Evolutionary conservation across 2,888 invertebrate species (phyloP).

Genomic region (Epicampocera succincta): DNA sequence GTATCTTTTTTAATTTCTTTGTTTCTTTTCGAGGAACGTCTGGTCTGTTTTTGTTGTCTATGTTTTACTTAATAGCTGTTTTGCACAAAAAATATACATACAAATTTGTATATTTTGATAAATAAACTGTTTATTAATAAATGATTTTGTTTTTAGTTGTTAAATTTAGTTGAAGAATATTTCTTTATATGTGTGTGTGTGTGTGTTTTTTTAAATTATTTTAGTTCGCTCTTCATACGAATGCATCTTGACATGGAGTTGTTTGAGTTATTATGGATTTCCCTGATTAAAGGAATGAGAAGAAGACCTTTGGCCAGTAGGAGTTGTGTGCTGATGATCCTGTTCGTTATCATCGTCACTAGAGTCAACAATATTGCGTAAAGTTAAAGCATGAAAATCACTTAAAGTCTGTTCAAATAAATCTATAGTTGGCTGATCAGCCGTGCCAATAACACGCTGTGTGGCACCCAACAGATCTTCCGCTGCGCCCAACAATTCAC

Average conservation of each 20-base stretch:
- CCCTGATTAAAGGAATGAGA: conserved; percentile 53
- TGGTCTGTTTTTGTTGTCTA: conserved; percentile 46
- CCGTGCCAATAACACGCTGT: conserved; percentile 76
- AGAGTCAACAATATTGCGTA: conserved; percentile 79
- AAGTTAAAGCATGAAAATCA: conserved; percentile 80
- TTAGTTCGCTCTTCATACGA: conserved; percentile 57
- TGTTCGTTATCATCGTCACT: conserved; percentile 73
- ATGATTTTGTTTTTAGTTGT: conserved; percentile 29
- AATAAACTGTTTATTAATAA: conserved; percentile 42
- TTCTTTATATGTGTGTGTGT: not conserved
- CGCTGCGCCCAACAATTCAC: conserved; percentile 77
- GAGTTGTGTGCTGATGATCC: conserved; percentile 40
- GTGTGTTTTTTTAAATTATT: conserved; percentile 18
- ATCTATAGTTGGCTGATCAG: conserved; percentile 80
- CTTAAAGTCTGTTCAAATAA: conserved; percentile 81
- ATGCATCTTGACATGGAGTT: not conserved
- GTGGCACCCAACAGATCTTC: conserved; percentile 80
- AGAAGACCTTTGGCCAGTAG: conserved; percentile 57
- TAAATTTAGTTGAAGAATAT: conserved; percentile 36
- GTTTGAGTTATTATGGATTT: conserved; percentile 44
- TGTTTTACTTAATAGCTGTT: conserved; percentile 31
- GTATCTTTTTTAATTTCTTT: conserved; percentile 34
- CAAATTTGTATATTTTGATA: conserved; percentile 21
- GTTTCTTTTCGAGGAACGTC: conserved; percentile 65
- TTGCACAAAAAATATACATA: conserved; percentile 27